Base-by-base conservation (phyloP, 1,140 invertebrate species). In the Leucophenga varia region DNA sequence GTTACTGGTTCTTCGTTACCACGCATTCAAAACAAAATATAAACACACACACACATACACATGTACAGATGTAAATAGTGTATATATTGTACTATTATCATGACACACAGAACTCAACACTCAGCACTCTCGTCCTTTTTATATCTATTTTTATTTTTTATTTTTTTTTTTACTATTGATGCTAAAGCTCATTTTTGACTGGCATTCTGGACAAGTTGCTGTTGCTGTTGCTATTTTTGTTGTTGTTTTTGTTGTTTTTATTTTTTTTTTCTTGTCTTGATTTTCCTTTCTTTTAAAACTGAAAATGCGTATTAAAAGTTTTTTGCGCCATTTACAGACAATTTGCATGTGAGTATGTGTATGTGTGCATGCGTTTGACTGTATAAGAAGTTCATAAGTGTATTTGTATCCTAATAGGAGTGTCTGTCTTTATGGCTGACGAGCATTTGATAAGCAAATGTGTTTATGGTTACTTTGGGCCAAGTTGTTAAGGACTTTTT, bases 391-490 rank as follows among this genome's bases (percentile, higher is more conserved):
- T n/a, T n/a, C n/a, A n/a, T n/a, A n/a, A n/a, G n/a, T n/a, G n/a
- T n/a, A n/a, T n/a, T n/a, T n/a, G n/a, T n/a, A n/a, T n/a, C n/a
- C n/a, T n/a, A n/a, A n/a, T n/a, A n/a, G 37, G 9, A 20, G 8
- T 32, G 17, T 18, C 22, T 32, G 49, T 34, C 43, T 50, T 37
- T 44, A 56, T 31, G 52, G 56, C 37, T 46, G 34, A 32, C 39
- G 41, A 16, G 21, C 22, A 21, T 43, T 54, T 57, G 54, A 63
- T 63, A 67, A 63, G 54, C 56, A 67, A 67, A 67, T 68, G 54
- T 58, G 59, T 67, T 67, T 63, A 67, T 63, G 63, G 55, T 53
- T 45, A 55, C 38, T 48, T 48, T 46, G 42, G 52, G 52, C 22
- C n/a, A n/a, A n/a, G n/a, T n/a, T n/a, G n/a, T n/a, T n/a, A n/a